A percentile compares a stretch with the other conserved stretches of the same genome.
These are phyloP conservation scores for Furnarius figulus DNA, from an alignment of 2,113 vertebrate species.

Conservation along the genomic window DNA sequence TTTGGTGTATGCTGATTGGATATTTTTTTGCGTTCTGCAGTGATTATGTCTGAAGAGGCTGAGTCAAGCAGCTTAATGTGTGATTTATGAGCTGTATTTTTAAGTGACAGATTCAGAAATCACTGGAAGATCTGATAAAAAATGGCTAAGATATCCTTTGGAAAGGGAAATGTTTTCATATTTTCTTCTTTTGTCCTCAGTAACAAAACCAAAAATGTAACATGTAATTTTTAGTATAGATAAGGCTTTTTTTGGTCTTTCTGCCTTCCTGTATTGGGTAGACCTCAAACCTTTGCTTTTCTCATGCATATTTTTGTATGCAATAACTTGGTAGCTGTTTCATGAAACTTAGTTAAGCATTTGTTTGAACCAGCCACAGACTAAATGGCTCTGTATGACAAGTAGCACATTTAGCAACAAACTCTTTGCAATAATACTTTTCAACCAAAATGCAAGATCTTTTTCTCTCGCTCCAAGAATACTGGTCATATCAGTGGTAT, in stretches of 20 bases:
- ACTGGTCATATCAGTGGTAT: background rate
- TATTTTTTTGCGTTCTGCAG: background rate
- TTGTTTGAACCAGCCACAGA: background rate
- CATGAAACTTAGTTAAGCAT: background rate
- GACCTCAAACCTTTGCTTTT: background rate
- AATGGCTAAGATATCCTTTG: background rate
- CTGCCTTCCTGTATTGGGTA: background rate
- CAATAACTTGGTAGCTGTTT: background rate
- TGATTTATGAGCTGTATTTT: background rate
- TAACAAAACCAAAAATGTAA: background rate
- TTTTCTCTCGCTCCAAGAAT: background rate
- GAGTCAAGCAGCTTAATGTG: background rate
- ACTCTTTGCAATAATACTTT: background rate
- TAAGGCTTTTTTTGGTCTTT: background rate
- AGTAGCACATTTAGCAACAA: background rate
- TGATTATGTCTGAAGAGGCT: background rate
- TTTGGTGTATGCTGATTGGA: background rate
- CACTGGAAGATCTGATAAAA: background rate
- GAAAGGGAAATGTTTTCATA: background rate
- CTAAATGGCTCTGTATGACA: background rate
- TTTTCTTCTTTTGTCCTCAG: background rate
- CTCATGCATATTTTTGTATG: background rate
- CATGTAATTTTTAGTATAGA: background rate
- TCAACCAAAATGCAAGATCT: background rate
- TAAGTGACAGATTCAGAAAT: background rate